Conservation (phyloP, 1,140 invertebrate genomes). For the Popillia japonica region DNA sequence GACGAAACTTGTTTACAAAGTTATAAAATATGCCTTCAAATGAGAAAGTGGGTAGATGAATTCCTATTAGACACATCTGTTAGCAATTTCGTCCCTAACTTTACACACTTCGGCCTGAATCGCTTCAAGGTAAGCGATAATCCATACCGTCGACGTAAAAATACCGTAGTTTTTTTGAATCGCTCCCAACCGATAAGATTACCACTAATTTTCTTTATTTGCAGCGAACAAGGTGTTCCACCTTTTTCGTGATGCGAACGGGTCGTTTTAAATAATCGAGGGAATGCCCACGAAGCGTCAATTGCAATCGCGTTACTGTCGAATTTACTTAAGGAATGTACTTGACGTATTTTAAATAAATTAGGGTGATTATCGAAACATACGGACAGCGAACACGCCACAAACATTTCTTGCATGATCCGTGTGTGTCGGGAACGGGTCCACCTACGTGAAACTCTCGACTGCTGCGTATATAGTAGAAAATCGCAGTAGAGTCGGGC, state of each 20-base stretch:
- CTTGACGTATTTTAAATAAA: constrained; percentile 27
- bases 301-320: neutral
- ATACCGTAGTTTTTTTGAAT: neutral
- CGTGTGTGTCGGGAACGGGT: constrained; percentile 16
- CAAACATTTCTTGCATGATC: neutral
- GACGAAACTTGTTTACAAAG: constrained; percentile 35
- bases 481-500: neutral
- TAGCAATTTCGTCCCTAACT: constrained; percentile 23
- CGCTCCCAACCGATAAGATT: constrained; percentile 5
- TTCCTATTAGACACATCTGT: constrained; percentile 26
- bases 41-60: constrained; percentile 30
- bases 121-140: neutral
- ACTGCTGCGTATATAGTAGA: constrained; percentile 6
- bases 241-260: neutral
- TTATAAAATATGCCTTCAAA: constrained; percentile 35
- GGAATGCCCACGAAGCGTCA: neutral
- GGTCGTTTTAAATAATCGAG: neutral
- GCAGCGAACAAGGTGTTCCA: neutral
- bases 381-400: neutral
- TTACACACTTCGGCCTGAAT: neutral
- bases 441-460: constrained; percentile 28
- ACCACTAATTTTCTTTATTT: neutral
- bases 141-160: neutral
- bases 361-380: constrained; percentile 29
- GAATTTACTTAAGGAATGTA: neutral